Base-by-base conservation (phyloP, 1,140 invertebrate genomes). In the Temnothorax nylanderi region DNA sequence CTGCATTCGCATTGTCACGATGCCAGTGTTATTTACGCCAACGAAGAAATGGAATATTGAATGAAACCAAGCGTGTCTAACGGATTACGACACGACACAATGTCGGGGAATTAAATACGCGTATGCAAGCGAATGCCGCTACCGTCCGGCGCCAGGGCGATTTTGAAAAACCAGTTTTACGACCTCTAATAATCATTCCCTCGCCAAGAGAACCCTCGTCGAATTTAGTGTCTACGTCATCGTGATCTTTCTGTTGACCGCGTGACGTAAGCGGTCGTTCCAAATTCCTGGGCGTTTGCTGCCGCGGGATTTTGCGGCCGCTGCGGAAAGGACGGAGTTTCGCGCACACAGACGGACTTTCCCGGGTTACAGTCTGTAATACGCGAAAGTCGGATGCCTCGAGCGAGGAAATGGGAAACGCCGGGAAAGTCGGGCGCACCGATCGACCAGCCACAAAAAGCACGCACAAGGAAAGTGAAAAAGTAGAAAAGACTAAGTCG, bases 181-280 rank as follows among this genome's bases (percentile, higher is more conserved):
- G 71, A 51, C 71, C 11, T 62, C 64, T 58, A 49, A 67, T 65
- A 85, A 87, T 58, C 47, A 37, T 84, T n/a, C 26, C 26, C 21
- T 41, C 51, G 74, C 54, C 47, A 34, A 44, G n/a, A n/a, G 37
- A 34, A 56, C 16, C 34, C 16, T 49, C 47, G 44, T 47, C 51
- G 86, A 85, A 89, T 88, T 88, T 80, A 89, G 81, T 56, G 32
- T 62, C 58, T 18, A 26, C 86, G 86, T 89, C 88, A 89, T 58
- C 86, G 88, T 11, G 65, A 78, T 89, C 78, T 85, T 65, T 78
- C 47, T 65, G 47, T 37, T 34, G n/a, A 41, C 41, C 56, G 82
- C 54, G 60, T 86, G 75, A 88, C 88, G 86, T 80, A 84, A 87
- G 72, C 60, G 62, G 34, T 49, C 78, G 86, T 60, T 69, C 80